Evolutionary conservation across 2,113 vertebrate genomes (phyloP).

Genomic region (Carollia perspicillata): DNA sequence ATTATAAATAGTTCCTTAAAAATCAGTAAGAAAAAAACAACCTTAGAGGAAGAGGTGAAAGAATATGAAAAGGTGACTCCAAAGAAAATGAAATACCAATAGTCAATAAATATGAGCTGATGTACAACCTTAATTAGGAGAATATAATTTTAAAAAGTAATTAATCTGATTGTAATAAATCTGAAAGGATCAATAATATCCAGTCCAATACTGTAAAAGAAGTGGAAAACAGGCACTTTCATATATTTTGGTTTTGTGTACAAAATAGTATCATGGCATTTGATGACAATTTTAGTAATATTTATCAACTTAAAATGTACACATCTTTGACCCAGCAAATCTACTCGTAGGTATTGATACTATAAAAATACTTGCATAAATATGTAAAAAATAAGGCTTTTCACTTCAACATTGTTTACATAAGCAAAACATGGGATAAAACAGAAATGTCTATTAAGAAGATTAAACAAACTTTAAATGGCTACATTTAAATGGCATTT

Average conservation of each 20-base stretch:
- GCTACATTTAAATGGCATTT: no score
- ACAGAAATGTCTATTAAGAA: constrained; percentile 5
- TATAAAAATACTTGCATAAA: constrained; percentile 25
- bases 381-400: constrained; percentile 9
- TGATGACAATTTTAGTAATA: neutral
- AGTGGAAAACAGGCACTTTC: neutral
- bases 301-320: neutral
- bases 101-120: constrained; percentile 22
- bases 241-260: constrained; percentile 8
- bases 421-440: constrained; percentile 39
- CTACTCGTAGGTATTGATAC: constrained; percentile 8
- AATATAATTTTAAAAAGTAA: neutral
- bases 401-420: constrained; percentile 20
- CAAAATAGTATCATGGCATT: neutral
- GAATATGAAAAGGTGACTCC: constrained; percentile 25
- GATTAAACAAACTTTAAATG: constrained; percentile 38
- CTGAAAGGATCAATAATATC: constrained; percentile 9
- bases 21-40: neutral
- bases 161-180: neutral
- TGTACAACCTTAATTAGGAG: neutral
- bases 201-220: neutral
- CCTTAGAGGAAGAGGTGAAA: neutral
- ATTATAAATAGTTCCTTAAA: constrained; percentile 36
- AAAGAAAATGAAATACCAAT: constrained; percentile 1
- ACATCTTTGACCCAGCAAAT: neutral